These are phyloP conservation scores for Himalopsyche kuldschensis DNA, from an alignment of 2,888 invertebrate species.

Conservation along the genomic window DNA sequence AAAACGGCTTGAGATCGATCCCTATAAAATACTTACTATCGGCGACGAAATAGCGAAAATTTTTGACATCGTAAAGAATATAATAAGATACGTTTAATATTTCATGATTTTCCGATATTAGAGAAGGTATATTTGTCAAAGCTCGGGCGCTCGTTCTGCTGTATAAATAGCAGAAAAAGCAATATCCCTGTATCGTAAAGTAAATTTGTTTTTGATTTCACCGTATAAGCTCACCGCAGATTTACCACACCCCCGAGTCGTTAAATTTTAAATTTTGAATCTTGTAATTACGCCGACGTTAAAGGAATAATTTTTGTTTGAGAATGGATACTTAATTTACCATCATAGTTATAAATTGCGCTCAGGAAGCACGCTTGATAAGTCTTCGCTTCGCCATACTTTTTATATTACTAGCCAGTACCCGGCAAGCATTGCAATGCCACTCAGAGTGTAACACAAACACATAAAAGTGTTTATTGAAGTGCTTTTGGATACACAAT, in stretches of 20 bases:
- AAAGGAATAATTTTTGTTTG: not conserved
- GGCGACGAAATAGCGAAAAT: too few species aligned
- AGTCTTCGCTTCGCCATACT: too few species aligned
- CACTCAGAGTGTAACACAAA: too few species aligned
- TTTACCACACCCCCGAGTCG: not conserved
- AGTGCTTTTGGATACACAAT: too few species aligned
- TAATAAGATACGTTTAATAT: not conserved
- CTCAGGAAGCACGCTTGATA: too few species aligned
- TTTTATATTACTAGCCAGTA: too few species aligned
- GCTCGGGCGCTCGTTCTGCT: not conserved
- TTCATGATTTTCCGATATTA: not conserved
- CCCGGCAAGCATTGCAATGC: too few species aligned
- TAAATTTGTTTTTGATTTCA: not conserved
- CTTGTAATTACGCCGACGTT: not conserved
- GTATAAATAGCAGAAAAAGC: not conserved
- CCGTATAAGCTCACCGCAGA: not conserved
- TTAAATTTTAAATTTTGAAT: not conserved
- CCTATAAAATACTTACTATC: too few species aligned
- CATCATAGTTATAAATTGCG: not conserved
- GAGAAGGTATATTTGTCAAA: not conserved
- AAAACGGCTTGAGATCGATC: too few species aligned
- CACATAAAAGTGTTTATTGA: too few species aligned
- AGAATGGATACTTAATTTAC: not conserved
- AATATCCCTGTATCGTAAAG: not conserved
- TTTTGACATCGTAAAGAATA: too few species aligned